Evolutionary conservation across 2,888 invertebrate genomes (phyloP).

Genomic region (Ormyrus thymus): DNA sequence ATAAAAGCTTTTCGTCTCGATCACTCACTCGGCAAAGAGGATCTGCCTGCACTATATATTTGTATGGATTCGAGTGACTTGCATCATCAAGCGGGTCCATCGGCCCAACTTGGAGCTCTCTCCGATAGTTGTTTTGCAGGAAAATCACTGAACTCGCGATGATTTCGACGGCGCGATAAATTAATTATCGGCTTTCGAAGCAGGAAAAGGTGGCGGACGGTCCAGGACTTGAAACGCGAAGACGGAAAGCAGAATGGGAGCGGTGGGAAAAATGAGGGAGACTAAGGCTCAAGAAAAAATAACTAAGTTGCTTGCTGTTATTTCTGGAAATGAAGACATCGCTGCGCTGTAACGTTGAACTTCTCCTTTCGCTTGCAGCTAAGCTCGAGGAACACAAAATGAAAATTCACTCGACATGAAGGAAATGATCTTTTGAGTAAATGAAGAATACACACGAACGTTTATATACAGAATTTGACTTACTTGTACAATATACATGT

Average conservation of each 20-base stretch:
- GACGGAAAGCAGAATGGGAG: neutral
- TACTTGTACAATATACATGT: neutral
- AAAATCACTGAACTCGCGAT: neutral
- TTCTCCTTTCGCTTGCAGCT: too few species aligned
- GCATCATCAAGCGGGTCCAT: constrained; percentile 28
- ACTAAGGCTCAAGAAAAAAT: neutral
- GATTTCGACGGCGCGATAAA: neutral
- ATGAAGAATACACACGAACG: neutral
- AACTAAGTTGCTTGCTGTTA: constrained; percentile 10
- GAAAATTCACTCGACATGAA: constrained; percentile 4
- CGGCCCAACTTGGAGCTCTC: neutral
- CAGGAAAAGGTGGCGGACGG: neutral
- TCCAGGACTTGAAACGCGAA: too few species aligned
- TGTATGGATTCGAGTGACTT: constrained; percentile 4
- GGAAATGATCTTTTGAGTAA: constrained; percentile 15
- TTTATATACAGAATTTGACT: neutral
- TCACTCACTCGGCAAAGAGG: too few species aligned
- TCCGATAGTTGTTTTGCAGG: neutral
- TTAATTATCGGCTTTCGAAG: constrained; percentile 10
- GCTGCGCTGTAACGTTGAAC: neutral
- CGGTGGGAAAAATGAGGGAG: neutral
- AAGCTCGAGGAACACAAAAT: neutral
- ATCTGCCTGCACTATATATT: neutral
- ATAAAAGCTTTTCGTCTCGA: neutral
- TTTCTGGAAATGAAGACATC: constrained; percentile 1